Percentiles rank a stretch among this genome's conserved stretches.
Evolutionary conservation across 2,888 invertebrate species (phyloP).

Genomic region (Pasiphila rectangulata): DNA sequence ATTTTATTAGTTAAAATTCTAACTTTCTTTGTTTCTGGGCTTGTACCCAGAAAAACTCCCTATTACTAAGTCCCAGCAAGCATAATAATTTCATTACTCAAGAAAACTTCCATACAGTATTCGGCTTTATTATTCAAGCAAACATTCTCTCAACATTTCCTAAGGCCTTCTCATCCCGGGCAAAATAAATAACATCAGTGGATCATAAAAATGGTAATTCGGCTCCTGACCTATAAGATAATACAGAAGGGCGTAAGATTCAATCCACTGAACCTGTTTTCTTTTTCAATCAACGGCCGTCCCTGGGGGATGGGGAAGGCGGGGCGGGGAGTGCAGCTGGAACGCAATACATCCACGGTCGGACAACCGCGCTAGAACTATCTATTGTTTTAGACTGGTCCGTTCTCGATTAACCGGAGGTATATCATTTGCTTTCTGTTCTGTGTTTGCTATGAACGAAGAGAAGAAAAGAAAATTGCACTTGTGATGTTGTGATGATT

Average conservation of each 20-base stretch:
- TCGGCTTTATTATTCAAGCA: neutral
- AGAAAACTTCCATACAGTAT: neutral
- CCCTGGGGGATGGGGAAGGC: slow-evolving; percentile 52
- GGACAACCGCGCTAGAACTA: neutral
- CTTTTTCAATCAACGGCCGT: slow-evolving; percentile 74
- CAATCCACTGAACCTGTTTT: slow-evolving; percentile 75
- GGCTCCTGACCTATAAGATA: slow-evolving; percentile 50
- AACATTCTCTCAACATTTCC: slow-evolving; percentile 5
- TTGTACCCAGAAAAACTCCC: too few relatives aligned
- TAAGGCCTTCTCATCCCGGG: slow-evolving; percentile 1
- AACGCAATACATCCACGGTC: slow-evolving; percentile 30
- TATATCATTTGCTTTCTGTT: neutral
- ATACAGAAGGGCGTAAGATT: slow-evolving; percentile 64
- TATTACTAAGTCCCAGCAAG: neutral
- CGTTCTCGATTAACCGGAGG: neutral
- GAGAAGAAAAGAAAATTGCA: too few relatives aligned
- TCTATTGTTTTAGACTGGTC: neutral
- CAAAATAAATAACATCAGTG: slow-evolving; percentile 20
- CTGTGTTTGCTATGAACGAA: neutral
- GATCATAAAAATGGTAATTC: slow-evolving; percentile 26
- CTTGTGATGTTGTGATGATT: too few relatives aligned
- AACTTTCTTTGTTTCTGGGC: neutral
- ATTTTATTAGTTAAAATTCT: too few relatives aligned
- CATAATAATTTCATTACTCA: slow-evolving; percentile 3
- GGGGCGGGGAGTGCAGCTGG: slow-evolving; percentile 34